Base-by-base conservation (phyloP, 2,888 invertebrate genomes). In the Branchinecta sandiegonensis region DNA sequence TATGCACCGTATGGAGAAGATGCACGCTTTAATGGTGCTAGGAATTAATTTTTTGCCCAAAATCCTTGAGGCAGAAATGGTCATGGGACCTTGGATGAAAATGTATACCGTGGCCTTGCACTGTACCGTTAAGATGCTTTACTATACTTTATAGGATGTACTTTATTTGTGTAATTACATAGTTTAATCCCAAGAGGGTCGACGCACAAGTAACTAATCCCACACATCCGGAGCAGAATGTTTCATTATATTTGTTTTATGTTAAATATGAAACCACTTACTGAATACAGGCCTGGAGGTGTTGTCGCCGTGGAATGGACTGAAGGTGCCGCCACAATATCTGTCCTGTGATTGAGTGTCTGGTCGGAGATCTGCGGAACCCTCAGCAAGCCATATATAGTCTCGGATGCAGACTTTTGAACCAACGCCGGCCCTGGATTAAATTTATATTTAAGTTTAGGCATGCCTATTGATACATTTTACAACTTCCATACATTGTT, bases 361-460 rank as follows among this genome's bases (percentile, higher is more conserved):
- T 10, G 69, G 69, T 14, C n/a, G 56, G 17, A 56, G 17, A 56
- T 56, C 56, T n/a, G 56, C 8, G 17, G 17, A n/a, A 2, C 56
- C 56, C 14, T 56, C 56, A 14, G 56, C 14, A 13, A 69, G 47
- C 66, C 66, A 69, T 14, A 69, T 13, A 23, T 69, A 69, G 14
- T 69, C 69, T 17, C 66, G 69, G 46, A 46, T 46, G 11, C 69
- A 69, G 23, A 48, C 69, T 14, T 66, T 66, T 11, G 48, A n/a
- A 17, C 69, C 69, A 17, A 69, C 69, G 17, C 69, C 69, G n/a
- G 69, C 48, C 13, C 69, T 69, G 17, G 8, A 37, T 46, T 69
- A 68, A 47, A 67, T 68, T 17, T 37, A 46, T 47, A 67, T 37
- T 48, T 68, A 68, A 47, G 14, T 66, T 47, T 68, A 67, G 65